Evolutionary conservation across 2,797 vertebrate genomes (phyloP), one percentile per base, ranked within the genome.

Genomic region (Triplophysa bombifrons): DNA sequence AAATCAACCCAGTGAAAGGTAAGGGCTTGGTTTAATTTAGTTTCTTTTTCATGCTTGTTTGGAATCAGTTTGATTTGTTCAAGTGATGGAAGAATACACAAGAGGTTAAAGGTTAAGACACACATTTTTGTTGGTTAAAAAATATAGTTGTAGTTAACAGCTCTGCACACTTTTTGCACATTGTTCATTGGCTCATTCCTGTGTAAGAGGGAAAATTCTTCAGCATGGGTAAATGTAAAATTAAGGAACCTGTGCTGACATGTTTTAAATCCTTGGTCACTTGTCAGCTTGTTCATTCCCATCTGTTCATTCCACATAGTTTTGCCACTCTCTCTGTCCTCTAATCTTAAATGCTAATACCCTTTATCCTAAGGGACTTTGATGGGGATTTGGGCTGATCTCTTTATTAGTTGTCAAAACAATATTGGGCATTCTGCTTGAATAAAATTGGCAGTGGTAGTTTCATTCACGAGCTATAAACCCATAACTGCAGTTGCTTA

Each of bases 1-100:
- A 87, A 75, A 91, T 99, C 72, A 93, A 96, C 83, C 80, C 92
- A 2, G 86, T 82, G 63, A 95, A 96, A 92, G 97, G 97, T 99
- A 76, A 89, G 89, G 41, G 41, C 0, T 8, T 34, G 12, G 51
- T 58, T 17, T 10, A 77, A 53, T 72, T 50, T 4, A 72, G 17
- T 74, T 48, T 50, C 7, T 30, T 22, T 65, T 64, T 19, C 25
- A 22, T 72, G n/a, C 71, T 3, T 16, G 16, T 53, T n/a, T 63
- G 30, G 41, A 25, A 30, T 10, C 38, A 19, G n/a, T 60, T 13
- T 64, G 38, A 56, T 60, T 30, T 30, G 25, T 69, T 51, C 19
- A 10, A n/a, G 48, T 53, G 44, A n/a, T 76, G 34, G 14, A 63
- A 51, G 14, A 63, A 51, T 8, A 30, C 50, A 11, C 56, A 17